Percentiles rank a stretch among this genome's conserved stretches.
Conservation (phyloP, 2,888 invertebrate genomes). For the Dynastes hyllus region DNA sequence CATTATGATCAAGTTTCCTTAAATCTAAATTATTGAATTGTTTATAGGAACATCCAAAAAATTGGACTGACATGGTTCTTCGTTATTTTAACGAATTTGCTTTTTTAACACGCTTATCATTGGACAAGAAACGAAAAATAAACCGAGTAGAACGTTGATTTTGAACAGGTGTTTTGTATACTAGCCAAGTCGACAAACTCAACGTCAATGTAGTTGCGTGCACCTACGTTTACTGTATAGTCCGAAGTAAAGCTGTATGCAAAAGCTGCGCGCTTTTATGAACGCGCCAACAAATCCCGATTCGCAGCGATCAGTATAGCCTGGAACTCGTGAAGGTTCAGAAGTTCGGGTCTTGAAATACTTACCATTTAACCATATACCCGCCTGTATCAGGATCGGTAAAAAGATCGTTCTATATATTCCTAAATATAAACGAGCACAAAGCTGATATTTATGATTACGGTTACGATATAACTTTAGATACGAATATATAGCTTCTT, state of each 20-base stretch:
- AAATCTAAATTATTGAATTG: too few relatives aligned
- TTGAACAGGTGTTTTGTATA: neutral
- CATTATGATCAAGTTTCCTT: too few relatives aligned
- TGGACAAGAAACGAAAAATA: too few relatives aligned
- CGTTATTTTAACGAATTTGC: too few relatives aligned
- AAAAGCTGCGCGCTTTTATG: conserved; percentile 44
- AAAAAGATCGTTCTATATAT: neutral
- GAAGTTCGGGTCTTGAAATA: conserved; percentile 37
- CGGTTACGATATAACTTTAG: neutral
- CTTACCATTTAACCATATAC: neutral
- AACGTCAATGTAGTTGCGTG: conserved; percentile 15
- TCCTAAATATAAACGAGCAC: neutral
- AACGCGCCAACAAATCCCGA: conserved; percentile 37
- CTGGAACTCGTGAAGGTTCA: conserved; percentile 31
- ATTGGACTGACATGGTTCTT: too few relatives aligned
- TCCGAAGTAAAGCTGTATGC: conserved; percentile 31
- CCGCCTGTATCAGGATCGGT: neutral
- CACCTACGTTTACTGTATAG: conserved; percentile 1
- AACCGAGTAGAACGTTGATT: too few relatives aligned
- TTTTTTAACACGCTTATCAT: too few relatives aligned
- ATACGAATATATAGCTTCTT: conserved; percentile 6
- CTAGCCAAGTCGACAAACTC: neutral
- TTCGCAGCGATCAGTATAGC: conserved; percentile 38
- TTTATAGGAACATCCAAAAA: too few relatives aligned
- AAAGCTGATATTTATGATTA: conserved; percentile 22